Evolutionary conservation across 2,797 vertebrate genomes (phyloP), one percentile per base, ranked within the genome.

Genomic region (Margarornis squamiger): DNA sequence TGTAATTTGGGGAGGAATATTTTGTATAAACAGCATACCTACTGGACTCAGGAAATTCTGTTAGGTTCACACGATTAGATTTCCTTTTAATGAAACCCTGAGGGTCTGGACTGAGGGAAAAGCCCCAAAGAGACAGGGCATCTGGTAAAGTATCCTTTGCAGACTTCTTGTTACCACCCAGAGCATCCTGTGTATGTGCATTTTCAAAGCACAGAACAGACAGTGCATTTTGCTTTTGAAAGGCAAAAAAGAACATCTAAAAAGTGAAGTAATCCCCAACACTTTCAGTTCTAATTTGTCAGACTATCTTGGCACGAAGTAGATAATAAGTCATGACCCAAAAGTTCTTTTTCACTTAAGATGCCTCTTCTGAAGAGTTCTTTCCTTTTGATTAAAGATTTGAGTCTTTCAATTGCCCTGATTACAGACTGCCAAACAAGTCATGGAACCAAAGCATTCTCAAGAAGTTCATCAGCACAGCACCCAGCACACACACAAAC

Each of bases 221-320:
- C 1, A 0, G 0, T 23, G 6, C 7, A 15, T 27, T 80, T 78
- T 76, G 20, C 17, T 76, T 38, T 34, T 14, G 34, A 14, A 23
- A 52, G 12, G 14, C 11, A 23, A 26, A 41, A 7, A 38, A 39
- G 41, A 11, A 5, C 17, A 36, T 10, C 21, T n/a, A 72, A 61
- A 59, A 59, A 27, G 8, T 34, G 7, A 86, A 67, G 17, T 29
- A 26, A 68, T 45, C 29, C 63, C 29, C 29, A 87, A 21, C 6
- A 29, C 1, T 52, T 78, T 38, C n/a, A 22, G 16, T 46, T 83
- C 38, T 82, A 54, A 88, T 73, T 79, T 57, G 10, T 38, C 49
- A 68, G 66, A 68, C 57, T 75, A 39, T 73, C 10, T 86, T 90
- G 68, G 51, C 66, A 88, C 21, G 15, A 57, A 87, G 30, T 9